Percentiles rank a stretch among this genome's conserved stretches.
phyloP scores from a whole-genome alignment of 1,140 invertebrate genomes.

The Orchestia grillus region DNA sequence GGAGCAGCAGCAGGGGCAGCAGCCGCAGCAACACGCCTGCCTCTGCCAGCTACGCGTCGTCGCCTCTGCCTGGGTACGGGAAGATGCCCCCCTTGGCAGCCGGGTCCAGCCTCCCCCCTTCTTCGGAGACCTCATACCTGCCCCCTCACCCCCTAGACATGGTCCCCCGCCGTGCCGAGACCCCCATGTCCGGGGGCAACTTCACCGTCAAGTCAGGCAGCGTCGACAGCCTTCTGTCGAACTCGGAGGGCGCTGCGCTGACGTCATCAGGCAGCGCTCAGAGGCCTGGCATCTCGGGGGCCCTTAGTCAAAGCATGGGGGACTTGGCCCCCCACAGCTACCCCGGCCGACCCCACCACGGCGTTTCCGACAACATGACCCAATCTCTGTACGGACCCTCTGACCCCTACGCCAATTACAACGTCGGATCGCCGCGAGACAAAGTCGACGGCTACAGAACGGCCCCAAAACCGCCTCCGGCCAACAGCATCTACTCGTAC shows the following conservation, averaged over 20 bases:
- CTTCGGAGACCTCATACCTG: not conserved
- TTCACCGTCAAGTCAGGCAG: not conserved
- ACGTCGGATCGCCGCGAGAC: not conserved
- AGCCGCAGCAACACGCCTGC: conserved; percentile 22
- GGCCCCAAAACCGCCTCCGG: not conserved
- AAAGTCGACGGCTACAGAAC: not conserved
- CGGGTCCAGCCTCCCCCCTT: not conserved
- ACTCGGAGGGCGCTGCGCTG: not conserved
- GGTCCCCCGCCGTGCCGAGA: not conserved
- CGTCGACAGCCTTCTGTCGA: not conserved
- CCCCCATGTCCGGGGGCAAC: not conserved
- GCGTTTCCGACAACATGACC: not conserved
- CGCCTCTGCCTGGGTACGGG: not conserved
- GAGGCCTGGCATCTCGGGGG: not conserved
- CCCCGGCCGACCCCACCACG: not conserved
- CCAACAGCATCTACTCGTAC: not conserved
- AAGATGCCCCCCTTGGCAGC: not conserved
- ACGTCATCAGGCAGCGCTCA: not conserved
- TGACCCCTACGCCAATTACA: not conserved
- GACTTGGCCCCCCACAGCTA: not conserved
- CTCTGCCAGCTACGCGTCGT: conserved; percentile 11
- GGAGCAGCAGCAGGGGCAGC: not conserved
- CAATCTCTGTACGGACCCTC: not conserved
- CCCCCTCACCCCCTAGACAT: not conserved
- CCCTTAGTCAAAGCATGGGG: not conserved